Evolutionary conservation across 2,888 invertebrate species (phyloP), one percentile per base, ranked within the genome.

Genomic region (Galerucella pusilla): DNA sequence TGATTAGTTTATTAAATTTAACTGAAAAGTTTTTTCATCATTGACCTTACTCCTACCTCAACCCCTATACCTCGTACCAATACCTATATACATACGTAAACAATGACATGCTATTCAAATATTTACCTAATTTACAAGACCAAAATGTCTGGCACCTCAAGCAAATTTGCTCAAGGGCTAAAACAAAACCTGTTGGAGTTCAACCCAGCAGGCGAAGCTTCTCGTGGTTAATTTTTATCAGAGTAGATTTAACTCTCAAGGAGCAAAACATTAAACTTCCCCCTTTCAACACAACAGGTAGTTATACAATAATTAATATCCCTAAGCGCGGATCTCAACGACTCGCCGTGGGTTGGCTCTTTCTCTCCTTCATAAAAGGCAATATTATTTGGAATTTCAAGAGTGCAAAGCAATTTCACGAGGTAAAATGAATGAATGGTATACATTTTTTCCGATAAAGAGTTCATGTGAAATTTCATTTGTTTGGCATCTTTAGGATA

Each of bases 301-400:
- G 78, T 75, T 78, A 78, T 69, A 74, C 74, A 75, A 77, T 78
- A 78, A 78, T 78, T 78, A 77, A 78, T 78, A 75, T 75, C 75
- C 77, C 70, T 14, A 46, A 16, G 20, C 20, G 16, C 72, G 65
- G 63, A 75, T 73, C 68, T 68, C 75, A 75, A 73, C 73, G 71
- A 68, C 65, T 60, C 59, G 25, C 45, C 35, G 7, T 35, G 35
- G 25, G 60, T 25, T 42, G 68, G 61, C 2, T 12, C 35, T 35
- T 35, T 35, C 35, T 35, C 35, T 35, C n/a, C 63, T 63, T 63
- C n/a, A 63, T 20, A 57, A 57, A 16, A 54, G 9, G 16, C 54
- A 16, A n/a, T 16, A 7, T 14, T n/a, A 16, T 16, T 54, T 54
- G 54, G 54, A 16, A 54, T n/a, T 54, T 54, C 7, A 54, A 57